Percentiles rank a stretch among this genome's conserved stretches.
These are phyloP conservation scores for Proctacanthus coquilletti DNA, from an alignment of 1,140 invertebrate species.

Conservation along the genomic window DNA sequence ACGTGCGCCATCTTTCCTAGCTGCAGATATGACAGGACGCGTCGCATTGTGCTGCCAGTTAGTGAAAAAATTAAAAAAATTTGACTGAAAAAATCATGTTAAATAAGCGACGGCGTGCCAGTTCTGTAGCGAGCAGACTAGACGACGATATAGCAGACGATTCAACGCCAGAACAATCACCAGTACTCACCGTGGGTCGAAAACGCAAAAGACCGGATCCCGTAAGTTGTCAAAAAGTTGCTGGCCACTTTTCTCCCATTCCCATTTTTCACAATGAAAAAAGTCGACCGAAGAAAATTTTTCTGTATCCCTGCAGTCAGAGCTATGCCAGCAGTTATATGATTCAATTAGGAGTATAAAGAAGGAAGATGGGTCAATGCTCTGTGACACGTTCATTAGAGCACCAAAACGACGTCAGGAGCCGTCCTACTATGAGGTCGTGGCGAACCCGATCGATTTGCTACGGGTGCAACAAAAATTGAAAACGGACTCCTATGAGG, in stretches of 20 bases:
- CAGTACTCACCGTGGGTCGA: conserved; percentile 9
- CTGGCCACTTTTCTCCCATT: background rate
- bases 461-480: conserved; percentile 84
- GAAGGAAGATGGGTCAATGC: conserved; percentile 75
- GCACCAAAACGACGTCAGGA: conserved; percentile 83
- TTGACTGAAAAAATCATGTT: no score
- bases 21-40: no score
- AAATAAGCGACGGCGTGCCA: conserved; percentile 25
- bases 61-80: no score
- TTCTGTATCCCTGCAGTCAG: conserved; percentile 38
- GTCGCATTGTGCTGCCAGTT: no score
- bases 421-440: conserved; percentile 80
- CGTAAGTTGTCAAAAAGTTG: background rate
- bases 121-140: conserved; percentile 22
- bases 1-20: no score
- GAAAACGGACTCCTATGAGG: conserved; percentile 87
- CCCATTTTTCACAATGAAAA: no score
- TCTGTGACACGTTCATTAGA: conserved; percentile 90
- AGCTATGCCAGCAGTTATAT: conserved; percentile 83
- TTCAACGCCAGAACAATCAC: conserved; percentile 40
- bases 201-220: conserved; percentile 11
- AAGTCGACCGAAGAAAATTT: no score
- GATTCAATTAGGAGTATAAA: conserved; percentile 81
- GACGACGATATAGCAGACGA: conserved; percentile 28
- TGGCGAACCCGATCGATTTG: conserved; percentile 85